phyloP scores from a whole-genome alignment of 2,797 vertebrate genomes.

The Sebastes dallii region DNA sequence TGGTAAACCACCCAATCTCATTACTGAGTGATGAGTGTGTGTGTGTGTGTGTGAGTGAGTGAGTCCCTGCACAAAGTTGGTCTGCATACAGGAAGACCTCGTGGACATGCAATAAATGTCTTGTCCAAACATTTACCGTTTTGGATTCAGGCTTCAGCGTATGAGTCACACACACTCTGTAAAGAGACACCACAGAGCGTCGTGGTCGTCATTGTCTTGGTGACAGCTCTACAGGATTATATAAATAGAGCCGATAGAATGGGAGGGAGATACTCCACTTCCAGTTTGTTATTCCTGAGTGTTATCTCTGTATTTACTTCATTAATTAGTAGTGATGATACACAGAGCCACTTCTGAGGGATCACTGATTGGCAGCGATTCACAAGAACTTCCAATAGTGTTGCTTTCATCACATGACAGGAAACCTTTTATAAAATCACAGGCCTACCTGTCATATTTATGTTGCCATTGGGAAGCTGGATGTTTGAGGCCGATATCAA shows the following conservation, averaged over 20 bases:
- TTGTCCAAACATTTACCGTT: conserved; percentile 59
- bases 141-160: conserved; percentile 24
- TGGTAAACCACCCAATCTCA: conserved; percentile 17
- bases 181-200: conserved; percentile 14
- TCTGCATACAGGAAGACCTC: neutral
- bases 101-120: conserved; percentile 17
- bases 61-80: neutral
- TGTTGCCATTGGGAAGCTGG: neutral
- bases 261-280: conserved; percentile 12
- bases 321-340: neutral
- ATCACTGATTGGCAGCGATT: neutral
- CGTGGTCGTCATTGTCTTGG: conserved; percentile 20
- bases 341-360: neutral
- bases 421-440: too few species aligned
- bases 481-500: neutral
- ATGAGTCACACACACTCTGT: conserved; percentile 25
- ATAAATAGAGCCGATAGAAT: conserved; percentile 33
- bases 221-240: conserved; percentile 34
- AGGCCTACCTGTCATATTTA: too few species aligned
- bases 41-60: neutral
- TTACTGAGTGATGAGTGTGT: neutral
- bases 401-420: too few species aligned
- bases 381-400: too few species aligned
- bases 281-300: neutral
- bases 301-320: neutral